Evolutionary conservation across 2,113 vertebrate species (phyloP), one percentile per base, ranked within the genome.

Genomic region (Ammodytes marinus): DNA sequence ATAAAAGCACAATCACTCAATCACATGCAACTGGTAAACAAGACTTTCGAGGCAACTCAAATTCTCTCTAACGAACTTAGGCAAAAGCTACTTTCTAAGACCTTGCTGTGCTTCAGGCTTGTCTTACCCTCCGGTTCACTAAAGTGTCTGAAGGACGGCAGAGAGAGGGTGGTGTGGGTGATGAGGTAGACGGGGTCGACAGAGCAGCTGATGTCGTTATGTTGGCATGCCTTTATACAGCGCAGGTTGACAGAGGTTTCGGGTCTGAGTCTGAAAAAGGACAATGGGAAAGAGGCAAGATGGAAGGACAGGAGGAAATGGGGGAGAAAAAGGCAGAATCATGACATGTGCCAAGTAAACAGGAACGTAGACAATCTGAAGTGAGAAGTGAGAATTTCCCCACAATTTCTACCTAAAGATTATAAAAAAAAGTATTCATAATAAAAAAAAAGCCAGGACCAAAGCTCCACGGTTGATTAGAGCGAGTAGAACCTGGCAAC

Each of bases 141-240:
- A 42, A 87, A 59, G 11, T 67, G 40, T 42, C 46, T 73, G 58
- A 90, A 76, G 39, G 69, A 85, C 39, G 92, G 91, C 59, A 91
- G 73, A 3, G 90, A 87, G 27, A 94, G 17, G n/a, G 55, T 37
- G 1, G 67, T 86, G 79, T 84, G 57, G 72, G 84, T 90, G 77
- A 94, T 70, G 47, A 83, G 47, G 8, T 82, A 45, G 85, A 86
- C 8, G 0, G 74, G 69, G 45, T 90, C 12, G 4, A 4, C 47
- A 40, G 6, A 5, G 60, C 93, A 93, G 60, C 5, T 5, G 3
- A 10, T 9, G 74, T 92, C 60, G 1, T 70, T 35, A 1, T 42
- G 57, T 4, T 43, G 73, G 59, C 90, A 93, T 59, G 59, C 27
- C 19, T 90, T 94, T 5, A 86, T 2, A 17, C 90, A 93, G 4